Evolutionary conservation across 2,113 vertebrate species (phyloP).

Genomic region (Jacana jacana): DNA sequence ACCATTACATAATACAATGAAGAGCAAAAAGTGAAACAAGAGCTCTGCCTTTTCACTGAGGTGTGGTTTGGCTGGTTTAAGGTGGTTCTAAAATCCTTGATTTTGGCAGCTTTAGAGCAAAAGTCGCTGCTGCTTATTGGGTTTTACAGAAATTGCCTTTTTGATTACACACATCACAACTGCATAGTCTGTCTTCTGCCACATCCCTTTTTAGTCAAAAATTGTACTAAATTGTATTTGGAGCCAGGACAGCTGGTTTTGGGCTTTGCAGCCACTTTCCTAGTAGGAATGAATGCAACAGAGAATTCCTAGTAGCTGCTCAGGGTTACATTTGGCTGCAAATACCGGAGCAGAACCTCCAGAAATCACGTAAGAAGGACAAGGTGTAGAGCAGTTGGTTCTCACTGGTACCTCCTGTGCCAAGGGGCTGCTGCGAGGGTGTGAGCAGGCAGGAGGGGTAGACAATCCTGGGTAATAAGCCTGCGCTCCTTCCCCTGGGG

Average conservation of each 20-base stretch:
- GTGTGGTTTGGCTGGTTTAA: background rate
- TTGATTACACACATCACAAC: background rate
- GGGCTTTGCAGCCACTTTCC: background rate
- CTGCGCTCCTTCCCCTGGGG: background rate
- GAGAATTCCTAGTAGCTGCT: background rate
- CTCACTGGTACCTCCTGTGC: background rate
- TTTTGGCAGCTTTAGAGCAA: background rate
- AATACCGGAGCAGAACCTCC: background rate
- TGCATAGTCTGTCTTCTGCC: background rate
- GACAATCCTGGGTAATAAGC: accelerated
- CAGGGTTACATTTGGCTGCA: background rate
- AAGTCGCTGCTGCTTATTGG: background rate
- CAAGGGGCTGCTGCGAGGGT: too few relatives aligned
- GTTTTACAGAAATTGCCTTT: background rate
- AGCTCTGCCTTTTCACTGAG: background rate
- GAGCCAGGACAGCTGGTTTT: background rate
- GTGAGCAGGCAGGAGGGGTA: too few relatives aligned
- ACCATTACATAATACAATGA: background rate
- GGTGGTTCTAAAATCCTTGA: background rate
- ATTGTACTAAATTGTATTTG: background rate
- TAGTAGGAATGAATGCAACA: background rate
- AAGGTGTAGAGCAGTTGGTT: accelerated
- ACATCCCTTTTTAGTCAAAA: background rate
- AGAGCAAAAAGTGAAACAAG: background rate
- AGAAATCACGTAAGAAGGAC: background rate